These are phyloP conservation scores for Irena cyanogastra DNA, from an alignment of 2,113 vertebrate genomes.

Conservation along the genomic window DNA sequence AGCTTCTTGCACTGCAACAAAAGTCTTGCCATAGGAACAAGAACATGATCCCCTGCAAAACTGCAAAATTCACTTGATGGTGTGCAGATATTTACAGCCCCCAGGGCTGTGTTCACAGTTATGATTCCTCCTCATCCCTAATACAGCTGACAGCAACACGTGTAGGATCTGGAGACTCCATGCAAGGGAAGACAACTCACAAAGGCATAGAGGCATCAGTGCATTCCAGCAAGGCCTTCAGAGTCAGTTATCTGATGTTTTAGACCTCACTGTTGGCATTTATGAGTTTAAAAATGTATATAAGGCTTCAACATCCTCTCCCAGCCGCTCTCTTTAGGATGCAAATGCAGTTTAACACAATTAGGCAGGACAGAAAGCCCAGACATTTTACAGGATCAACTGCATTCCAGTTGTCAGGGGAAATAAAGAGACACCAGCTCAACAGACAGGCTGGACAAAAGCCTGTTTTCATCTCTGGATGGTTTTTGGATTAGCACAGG, in stretches of 20 bases:
- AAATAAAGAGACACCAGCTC: not conserved
- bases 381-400: not conserved
- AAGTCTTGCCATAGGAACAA: not conserved
- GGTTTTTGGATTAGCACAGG: not conserved
- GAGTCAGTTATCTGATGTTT: not conserved
- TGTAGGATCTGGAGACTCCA: not conserved
- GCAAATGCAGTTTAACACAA: slow-evolving; percentile 8
- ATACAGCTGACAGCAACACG: not conserved
- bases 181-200: not conserved
- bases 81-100: not conserved
- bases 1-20: not conserved
- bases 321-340: not conserved
- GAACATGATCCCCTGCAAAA: not conserved
- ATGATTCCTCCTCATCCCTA: not conserved
- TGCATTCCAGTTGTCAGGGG: not conserved
- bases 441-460: not conserved
- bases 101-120: not conserved
- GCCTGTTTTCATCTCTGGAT: not conserved
- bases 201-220: not conserved
- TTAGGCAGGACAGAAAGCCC: slow-evolving; percentile 3
- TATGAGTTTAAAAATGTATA: slow-evolving; percentile 6
- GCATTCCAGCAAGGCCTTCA: not conserved
- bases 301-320: not conserved
- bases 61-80: not conserved
- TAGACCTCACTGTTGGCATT: not conserved